Base-by-base conservation (phyloP, 2,113 vertebrate species). In the Pedetes capensis region DNA sequence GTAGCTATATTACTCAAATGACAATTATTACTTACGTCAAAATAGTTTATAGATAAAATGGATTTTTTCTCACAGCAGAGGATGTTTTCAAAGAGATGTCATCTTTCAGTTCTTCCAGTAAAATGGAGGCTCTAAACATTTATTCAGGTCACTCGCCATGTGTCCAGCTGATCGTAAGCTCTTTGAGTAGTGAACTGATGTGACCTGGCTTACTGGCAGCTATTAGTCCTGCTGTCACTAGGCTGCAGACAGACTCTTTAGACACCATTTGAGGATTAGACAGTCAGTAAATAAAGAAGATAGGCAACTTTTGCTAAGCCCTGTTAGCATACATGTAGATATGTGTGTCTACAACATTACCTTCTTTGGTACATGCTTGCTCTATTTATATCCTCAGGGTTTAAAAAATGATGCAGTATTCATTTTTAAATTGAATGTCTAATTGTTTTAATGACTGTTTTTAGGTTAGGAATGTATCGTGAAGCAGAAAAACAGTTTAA, bases 401-500 rank as follows among this genome's bases (percentile, higher is more conserved):
- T 69, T 89, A 95, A 84, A 94, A 85, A 63, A 23, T 78, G 85
- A 63, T 39, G 22, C 44, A 11, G 2, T 82, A 23, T 90, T 93
- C 89, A 68, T 91, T 93, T 96, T 94, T 92, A 95, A 95, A n/a
- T 82, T 25, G 59, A 88, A 88, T 86, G 34, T 84, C 57, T 95
- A 32, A 95, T 68, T 91, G 91, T 97, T 88, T 53, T 11, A 95
- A 68, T 97, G 97, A 2, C 94, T 92, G 88, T 96, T 61, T 49
- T 96, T 97, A 99, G 99, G 97, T 97, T 99, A 95, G 98, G 99
- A 98, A 98, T 99, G 83, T 99, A 99, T 97, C 99, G 99, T 96
- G 99, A 99, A 98, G 99, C 99, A 4, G 99, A 99, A 97, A 99
- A 99, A 96, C 99, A 99, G 82, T 99, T 99, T 97, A 98, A 99